A percentile compares a stretch with the other conserved stretches of the same genome.
phyloP scores from a whole-genome alignment of 2,797 vertebrate genomes.

The Rhynchotus rufescens region DNA sequence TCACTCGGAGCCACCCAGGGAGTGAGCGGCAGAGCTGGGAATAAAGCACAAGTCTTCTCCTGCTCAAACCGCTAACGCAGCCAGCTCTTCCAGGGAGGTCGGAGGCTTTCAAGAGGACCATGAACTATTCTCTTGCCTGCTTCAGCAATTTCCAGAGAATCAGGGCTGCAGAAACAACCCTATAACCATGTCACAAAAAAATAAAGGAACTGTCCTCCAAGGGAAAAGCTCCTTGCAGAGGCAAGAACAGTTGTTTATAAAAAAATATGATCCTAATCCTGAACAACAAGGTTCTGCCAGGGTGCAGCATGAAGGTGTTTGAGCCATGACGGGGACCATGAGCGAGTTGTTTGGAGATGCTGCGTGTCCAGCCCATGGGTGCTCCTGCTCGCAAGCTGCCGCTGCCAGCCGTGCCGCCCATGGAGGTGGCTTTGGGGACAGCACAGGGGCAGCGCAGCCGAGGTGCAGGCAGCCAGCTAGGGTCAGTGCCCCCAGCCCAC shows the following conservation, averaged over 20 bases:
- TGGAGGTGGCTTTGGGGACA: background rate
- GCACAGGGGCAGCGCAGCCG: background rate
- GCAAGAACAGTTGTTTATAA: background rate
- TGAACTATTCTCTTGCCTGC: background rate
- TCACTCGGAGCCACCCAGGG: conserved; percentile 7
- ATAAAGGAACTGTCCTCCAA: background rate
- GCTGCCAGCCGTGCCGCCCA: background rate
- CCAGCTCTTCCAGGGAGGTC: background rate
- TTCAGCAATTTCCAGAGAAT: conserved; percentile 28
- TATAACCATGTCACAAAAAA: background rate
- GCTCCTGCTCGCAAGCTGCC: rapidly evolving
- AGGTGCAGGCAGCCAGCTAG: background rate
- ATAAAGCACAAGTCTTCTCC: conserved; percentile 37
- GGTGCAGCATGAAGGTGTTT: background rate
- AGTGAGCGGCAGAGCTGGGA: conserved; percentile 28
- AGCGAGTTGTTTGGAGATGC: background rate
- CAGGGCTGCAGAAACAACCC: background rate
- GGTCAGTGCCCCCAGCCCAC: background rate
- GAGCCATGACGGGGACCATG: rapidly evolving
- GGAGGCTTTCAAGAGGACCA: background rate
- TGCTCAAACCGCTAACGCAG: conserved; percentile 2
- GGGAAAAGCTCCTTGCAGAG: background rate
- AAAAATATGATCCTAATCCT: background rate
- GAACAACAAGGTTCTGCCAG: background rate
- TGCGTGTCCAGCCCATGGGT: background rate